Evolutionary conservation across 2,797 vertebrate genomes (phyloP).

Genomic region (Sciurus vulgaris): DNA sequence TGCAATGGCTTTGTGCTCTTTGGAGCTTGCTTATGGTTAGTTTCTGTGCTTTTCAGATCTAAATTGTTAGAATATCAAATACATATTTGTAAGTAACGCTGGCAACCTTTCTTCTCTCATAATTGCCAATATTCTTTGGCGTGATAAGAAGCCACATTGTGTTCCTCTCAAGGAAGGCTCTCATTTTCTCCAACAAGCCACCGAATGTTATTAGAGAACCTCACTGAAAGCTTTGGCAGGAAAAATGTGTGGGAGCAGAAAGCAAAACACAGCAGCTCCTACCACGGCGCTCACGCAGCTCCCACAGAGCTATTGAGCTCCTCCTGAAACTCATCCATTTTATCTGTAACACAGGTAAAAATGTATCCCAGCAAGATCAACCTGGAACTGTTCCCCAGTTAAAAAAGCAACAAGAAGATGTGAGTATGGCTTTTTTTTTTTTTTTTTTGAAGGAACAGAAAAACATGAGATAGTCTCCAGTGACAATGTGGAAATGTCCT

Average conservation of each 20-base stretch:
- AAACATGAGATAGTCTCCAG: not conserved
- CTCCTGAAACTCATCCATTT: conserved; percentile 37
- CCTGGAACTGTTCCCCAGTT: not conserved
- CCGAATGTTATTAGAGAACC: not conserved
- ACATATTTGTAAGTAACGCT: not conserved
- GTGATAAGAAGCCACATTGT: not conserved
- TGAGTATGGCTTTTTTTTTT: conserved; percentile 17
- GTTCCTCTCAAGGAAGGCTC: not conserved
- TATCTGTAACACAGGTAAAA: conserved; percentile 68
- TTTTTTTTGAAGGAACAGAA: conserved; percentile 45
- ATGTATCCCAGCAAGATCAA: conserved; percentile 44
- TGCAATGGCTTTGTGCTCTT: conserved; percentile 10
- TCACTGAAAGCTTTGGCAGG: not conserved
- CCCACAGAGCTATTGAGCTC: conserved; percentile 15
- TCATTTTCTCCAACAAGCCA: not conserved
- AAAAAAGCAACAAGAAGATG: conserved; percentile 29
- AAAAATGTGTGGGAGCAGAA: conserved; percentile 30
- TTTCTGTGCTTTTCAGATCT: conserved; percentile 1
- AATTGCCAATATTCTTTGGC: not conserved
- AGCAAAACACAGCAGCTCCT: not conserved
- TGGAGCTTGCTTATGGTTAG: not conserved
- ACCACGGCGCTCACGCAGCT: not conserved
- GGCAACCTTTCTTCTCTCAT: not conserved
- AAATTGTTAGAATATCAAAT: conserved; percentile 22
- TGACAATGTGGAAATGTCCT: not conserved